Evolutionary conservation across 2,888 invertebrate species (phyloP).

Genomic region (Neocrepidodera transversa): DNA sequence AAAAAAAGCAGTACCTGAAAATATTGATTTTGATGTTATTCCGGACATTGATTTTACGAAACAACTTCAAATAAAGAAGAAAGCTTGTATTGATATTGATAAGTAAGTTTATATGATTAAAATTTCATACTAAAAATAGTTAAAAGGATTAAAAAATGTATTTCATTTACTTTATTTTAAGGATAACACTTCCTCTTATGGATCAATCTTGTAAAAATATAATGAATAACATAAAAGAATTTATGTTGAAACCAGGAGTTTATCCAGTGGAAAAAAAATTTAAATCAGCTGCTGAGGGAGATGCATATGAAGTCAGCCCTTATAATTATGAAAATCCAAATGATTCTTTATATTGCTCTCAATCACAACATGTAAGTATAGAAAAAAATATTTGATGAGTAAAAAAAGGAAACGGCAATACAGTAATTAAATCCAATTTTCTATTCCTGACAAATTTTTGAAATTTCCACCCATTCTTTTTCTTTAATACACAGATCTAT

Average conservation of each 20-base stretch:
- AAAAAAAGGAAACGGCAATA: background rate
- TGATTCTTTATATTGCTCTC: constrained; percentile 63
- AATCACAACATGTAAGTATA: constrained; percentile 32
- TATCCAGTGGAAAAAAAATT: constrained; percentile 27
- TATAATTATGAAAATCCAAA: constrained; percentile 66
- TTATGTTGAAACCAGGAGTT: constrained; percentile 40
- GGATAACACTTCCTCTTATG: constrained; percentile 43
- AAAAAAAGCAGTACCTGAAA: constrained; percentile 38
- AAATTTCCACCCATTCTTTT: no score
- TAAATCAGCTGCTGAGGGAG: constrained; percentile 20
- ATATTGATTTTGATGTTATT: constrained; percentile 27
- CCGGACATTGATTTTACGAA: constrained; percentile 29
- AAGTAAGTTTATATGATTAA: constrained; percentile 31
- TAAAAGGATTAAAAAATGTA: no score
- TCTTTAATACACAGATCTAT: no score
- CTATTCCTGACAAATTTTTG: no score
- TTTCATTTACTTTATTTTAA: no score
- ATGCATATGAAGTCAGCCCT: constrained; percentile 56
- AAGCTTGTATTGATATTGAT: constrained; percentile 25
- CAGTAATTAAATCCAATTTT: no score
- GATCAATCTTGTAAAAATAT: constrained; percentile 31
- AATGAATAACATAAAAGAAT: constrained; percentile 34
- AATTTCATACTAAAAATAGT: no score
- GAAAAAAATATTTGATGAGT: background rate
- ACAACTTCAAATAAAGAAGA: constrained; percentile 35